Evolutionary conservation across 2,113 vertebrate genomes (phyloP).

Genomic region (Bagarius yarrelli): DNA sequence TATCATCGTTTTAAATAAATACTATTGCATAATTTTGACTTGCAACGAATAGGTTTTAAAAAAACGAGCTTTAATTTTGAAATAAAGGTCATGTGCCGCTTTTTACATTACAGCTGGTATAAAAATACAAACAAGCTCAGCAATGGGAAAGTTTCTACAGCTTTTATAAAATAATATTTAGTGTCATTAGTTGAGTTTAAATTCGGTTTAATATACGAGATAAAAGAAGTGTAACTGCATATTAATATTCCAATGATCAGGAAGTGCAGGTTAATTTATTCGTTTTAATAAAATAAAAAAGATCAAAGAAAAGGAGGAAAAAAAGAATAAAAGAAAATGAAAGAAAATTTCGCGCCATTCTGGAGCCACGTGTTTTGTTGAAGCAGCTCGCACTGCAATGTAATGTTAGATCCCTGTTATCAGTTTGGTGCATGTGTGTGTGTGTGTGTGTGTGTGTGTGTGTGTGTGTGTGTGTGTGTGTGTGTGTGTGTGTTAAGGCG

Average conservation of each 20-base stretch:
- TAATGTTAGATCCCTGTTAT: neutral
- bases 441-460: slow-evolving; percentile 20
- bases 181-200: neutral
- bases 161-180: no score
- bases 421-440: neutral
- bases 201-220: neutral
- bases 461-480: slow-evolving; percentile 19
- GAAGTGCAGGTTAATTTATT: neutral
- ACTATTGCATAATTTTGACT: neutral
- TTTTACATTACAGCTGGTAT: neutral
- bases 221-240: no score
- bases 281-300: neutral
- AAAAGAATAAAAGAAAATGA: no score
- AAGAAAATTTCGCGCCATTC: fast-evolving
- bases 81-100: neutral
- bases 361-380: neutral
- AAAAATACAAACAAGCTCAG: neutral
- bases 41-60: neutral
- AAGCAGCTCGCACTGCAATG: neutral
- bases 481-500: slow-evolving; percentile 11
- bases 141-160: no score
- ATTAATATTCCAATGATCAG: neutral
- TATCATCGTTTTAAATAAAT: neutral
- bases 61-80: slow-evolving; percentile 14
- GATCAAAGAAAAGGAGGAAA: no score